Base-by-base conservation (phyloP, 2,113 vertebrate genomes). In the Talpa occidentalis region DNA sequence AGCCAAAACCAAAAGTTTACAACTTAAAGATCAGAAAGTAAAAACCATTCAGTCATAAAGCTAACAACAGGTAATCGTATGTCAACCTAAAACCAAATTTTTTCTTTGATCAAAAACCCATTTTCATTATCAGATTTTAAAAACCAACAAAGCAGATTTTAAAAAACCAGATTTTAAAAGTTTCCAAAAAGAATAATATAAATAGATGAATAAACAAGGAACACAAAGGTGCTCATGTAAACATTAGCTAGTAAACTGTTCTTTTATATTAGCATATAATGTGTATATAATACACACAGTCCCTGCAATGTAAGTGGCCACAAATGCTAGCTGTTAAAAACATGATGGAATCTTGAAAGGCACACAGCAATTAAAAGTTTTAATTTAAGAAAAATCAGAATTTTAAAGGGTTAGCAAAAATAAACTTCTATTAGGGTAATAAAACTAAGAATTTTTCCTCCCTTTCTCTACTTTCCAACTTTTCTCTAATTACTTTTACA, bases 11-110 rank as follows among this genome's bases (percentile, higher is more conserved):
- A 83, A 77, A 80, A 93, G 30, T 6, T 94, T 88, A 64, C 54
- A 94, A 93, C 9, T 87, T 90, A 76, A 93, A 89, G 42, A 94
- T 92, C 21, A 77, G 67, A 56, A 96, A 74, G 69, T 77, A 66
- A 91, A 92, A 92, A 91, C 12, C 6, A 35, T 70, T 84, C 44
- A 86, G 21, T 64, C 60, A 73, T 54, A 93, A 85, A 82, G 19
- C 7, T 76, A 88, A 32, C 52, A 85, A 78, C 4, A 77, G 30
- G 67, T 67, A 93, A 95, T 59, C 24, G 24, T 69, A 44, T 49
- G 17, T 86, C 17, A 88, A 93, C 60, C 82, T 92, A 88, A 86
- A 94, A 95, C 9, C 35, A 64, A 82, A 90, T 35, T 28, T 56
- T 81, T 56, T 56, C 67, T 85, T 84, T 89, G 37, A 44, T 90